These are phyloP conservation scores for Hippocampus comes DNA, from an alignment of 2,113 vertebrate genomes.

Conservation along the genomic window DNA sequence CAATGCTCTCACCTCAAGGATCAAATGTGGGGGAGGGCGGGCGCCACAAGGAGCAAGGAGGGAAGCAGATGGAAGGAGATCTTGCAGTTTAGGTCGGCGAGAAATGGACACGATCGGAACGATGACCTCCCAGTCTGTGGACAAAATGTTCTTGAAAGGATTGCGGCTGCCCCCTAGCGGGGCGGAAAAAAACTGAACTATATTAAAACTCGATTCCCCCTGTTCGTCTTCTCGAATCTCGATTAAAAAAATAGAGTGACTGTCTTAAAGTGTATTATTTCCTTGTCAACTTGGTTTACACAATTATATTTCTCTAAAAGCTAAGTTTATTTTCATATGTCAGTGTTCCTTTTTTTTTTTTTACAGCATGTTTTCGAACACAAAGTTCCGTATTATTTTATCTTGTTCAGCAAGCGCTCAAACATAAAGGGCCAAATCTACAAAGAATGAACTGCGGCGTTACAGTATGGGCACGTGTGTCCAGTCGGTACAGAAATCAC, in stretches of 20 bases:
- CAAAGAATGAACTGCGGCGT: too few species aligned
- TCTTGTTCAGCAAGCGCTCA: background rate
- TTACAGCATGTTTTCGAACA: background rate
- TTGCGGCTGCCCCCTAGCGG: slow-evolving; percentile 45
- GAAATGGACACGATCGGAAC: background rate
- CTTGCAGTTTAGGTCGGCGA: slow-evolving; percentile 2
- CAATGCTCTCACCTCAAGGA: slow-evolving; percentile 40
- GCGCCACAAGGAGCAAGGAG: slow-evolving; percentile 5
- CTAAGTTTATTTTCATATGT: background rate
- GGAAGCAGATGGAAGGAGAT: slow-evolving; percentile 8
- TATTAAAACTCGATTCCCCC: slow-evolving; percentile 6
- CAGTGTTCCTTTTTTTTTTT: background rate
- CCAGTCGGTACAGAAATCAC: too few species aligned
- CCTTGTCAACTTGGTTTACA: background rate
- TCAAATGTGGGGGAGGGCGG: slow-evolving; percentile 25
- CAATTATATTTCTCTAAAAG: background rate
- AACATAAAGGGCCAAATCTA: background rate
- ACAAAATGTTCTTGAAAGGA: background rate
- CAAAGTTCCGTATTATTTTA: too few species aligned
- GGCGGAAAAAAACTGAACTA: background rate
- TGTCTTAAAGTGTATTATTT: background rate
- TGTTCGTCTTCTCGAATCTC: background rate
- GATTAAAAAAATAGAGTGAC: background rate
- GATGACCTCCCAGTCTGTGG: background rate
- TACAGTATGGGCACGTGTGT: too few species aligned